Percentiles rank a stretch among this genome's conserved stretches.
Evolutionary conservation across 2,797 vertebrate genomes (phyloP).

Genomic region (Pogonophryne albipinna): DNA sequence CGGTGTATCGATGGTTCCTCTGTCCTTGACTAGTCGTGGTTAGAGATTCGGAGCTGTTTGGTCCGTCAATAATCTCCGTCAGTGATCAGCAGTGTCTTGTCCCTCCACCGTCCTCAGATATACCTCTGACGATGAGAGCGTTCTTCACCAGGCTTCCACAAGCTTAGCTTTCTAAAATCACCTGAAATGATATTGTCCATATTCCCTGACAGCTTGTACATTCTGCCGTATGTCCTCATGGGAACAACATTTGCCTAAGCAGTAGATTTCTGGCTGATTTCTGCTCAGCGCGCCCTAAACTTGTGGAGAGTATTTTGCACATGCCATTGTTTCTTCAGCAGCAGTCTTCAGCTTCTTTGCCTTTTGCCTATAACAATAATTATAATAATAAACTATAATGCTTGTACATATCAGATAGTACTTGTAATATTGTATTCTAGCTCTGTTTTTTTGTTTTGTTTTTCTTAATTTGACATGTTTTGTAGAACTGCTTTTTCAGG

Average conservation of each 20-base stretch:
- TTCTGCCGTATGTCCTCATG: conserved; percentile 48
- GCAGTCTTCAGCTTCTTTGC: conserved; percentile 77
- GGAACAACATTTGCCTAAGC: conserved; percentile 43
- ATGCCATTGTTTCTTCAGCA: conserved; percentile 80
- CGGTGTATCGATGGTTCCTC: conserved; percentile 51
- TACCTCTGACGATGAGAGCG: conserved; percentile 32
- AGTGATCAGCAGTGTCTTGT: conserved; percentile 63
- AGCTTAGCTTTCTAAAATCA: conserved; percentile 58
- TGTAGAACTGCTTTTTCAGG: conserved; percentile 87
- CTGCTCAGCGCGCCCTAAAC: conserved; percentile 44
- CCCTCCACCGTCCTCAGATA: conserved; percentile 47
- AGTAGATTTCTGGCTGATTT: conserved; percentile 31
- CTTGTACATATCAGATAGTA: conserved; percentile 87
- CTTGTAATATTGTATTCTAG: conserved; percentile 81
- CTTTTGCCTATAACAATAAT: conserved; percentile 83
- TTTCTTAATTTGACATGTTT: conserved; percentile 84
- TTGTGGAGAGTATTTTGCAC: conserved; percentile 84
- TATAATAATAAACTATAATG: conserved; percentile 68
- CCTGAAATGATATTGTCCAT: conserved; percentile 1
- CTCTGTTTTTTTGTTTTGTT: conserved; percentile 57
- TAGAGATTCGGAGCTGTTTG: conserved; percentile 62
- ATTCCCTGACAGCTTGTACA: conserved; percentile 51
- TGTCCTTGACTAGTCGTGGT: conserved; percentile 61
- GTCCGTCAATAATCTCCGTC: conserved; percentile 56
- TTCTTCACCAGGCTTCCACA: conserved; percentile 65